phyloP scores from a whole-genome alignment of 2,797 vertebrate species.

The Ispidina picta region DNA sequence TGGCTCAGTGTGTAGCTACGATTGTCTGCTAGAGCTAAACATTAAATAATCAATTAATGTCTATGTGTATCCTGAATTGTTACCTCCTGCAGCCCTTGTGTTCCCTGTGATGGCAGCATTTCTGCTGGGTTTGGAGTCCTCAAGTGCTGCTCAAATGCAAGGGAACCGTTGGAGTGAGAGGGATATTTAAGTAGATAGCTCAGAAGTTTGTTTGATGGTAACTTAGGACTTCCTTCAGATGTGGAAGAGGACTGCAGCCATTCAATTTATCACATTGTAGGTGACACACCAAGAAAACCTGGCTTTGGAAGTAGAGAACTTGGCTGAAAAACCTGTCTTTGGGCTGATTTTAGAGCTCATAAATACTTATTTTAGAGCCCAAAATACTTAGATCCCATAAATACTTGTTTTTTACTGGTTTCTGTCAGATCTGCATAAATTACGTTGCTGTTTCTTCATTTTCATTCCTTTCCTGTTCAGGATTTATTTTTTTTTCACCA shows the following conservation, averaged over 20 bases:
- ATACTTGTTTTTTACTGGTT: background rate
- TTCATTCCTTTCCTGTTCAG: background rate
- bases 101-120: background rate
- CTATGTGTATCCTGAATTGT: background rate
- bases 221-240: background rate
- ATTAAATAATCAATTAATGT: constrained; percentile 37
- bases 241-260: background rate
- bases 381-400: background rate
- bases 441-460: background rate
- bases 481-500: background rate
- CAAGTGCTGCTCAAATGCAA: background rate
- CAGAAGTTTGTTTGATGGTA: background rate
- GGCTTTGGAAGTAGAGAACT: background rate
- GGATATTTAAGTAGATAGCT: background rate
- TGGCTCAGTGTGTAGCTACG: constrained; percentile 14
- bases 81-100: background rate
- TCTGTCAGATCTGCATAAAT: background rate
- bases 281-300: background rate
- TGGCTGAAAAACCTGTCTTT: background rate
- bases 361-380: background rate
- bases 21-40: constrained; percentile 37
- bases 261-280: background rate
- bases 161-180: background rate
- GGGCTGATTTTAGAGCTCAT: background rate
- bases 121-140: background rate